phyloP scores from a whole-genome alignment of 2,113 vertebrate species.

The Leucoraja erinaceus region DNA sequence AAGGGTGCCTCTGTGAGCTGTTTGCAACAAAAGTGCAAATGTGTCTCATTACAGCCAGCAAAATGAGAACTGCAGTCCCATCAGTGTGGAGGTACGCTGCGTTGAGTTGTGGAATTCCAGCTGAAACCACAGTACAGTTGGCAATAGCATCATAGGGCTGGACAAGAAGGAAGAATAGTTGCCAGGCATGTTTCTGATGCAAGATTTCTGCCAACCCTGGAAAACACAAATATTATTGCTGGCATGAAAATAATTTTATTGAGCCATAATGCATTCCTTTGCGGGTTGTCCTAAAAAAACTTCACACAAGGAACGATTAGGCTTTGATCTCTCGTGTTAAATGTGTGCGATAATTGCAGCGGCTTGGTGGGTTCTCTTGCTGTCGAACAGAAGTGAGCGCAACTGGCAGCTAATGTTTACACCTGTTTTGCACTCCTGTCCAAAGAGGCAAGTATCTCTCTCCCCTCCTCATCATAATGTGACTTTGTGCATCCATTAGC shows the following conservation, averaged over 20 bases:
- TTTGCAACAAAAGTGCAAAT: constrained; percentile 10
- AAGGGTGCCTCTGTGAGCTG: background rate
- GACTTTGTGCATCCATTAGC: background rate
- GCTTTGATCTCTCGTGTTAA: no score
- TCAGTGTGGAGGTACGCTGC: background rate
- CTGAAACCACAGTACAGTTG: background rate
- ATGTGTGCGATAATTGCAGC: no score
- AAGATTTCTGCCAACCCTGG: background rate
- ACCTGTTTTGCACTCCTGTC: no score
- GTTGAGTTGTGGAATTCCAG: background rate
- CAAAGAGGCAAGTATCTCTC: no score
- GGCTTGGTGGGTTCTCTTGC: no score
- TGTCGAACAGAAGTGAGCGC: no score
- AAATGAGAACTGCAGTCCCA: background rate
- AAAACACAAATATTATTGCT: constrained; percentile 8
- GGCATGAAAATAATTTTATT: background rate
- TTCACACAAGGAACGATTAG: background rate
- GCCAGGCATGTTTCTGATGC: background rate
- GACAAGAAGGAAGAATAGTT: background rate
- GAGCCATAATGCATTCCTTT: background rate
- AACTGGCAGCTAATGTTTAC: no score
- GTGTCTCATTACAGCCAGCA: background rate
- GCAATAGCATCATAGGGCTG: background rate
- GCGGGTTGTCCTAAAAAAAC: background rate
- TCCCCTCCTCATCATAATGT: no score